phyloP scores from a whole-genome alignment of 1,140 invertebrate species.

The Neodiprion virginianus region DNA sequence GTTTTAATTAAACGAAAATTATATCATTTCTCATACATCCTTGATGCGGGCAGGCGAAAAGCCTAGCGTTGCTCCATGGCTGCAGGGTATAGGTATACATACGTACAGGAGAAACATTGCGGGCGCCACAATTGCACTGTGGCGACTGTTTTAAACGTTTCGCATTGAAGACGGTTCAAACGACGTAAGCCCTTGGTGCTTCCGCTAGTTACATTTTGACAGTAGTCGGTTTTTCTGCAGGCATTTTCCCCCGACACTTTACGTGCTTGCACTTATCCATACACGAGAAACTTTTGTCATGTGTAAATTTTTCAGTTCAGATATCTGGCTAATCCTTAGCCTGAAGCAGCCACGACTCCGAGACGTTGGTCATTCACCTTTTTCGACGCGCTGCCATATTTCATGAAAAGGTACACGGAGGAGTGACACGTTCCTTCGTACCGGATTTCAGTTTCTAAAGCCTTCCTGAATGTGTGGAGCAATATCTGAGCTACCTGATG shows the following conservation, averaged over 20 bases:
- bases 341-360: too few species aligned
- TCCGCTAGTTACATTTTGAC: too few species aligned
- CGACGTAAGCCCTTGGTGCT: too few species aligned
- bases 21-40: conserved; percentile 44
- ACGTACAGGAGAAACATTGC: background rate
- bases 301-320: too few species aligned
- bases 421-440: background rate
- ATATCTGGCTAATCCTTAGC: too few species aligned
- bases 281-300: too few species aligned
- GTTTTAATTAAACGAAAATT: conserved; percentile 52
- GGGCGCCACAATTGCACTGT: background rate
- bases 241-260: too few species aligned
- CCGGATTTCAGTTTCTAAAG: background rate
- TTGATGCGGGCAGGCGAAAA: conserved; percentile 32
- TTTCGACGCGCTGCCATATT: background rate
- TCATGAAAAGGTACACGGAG: background rate
- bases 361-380: too few species aligned
- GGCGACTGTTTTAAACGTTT: background rate
- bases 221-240: too few species aligned
- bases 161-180: too few species aligned
- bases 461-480: background rate
- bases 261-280: too few species aligned
- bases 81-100: background rate
- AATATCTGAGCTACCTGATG: background rate
- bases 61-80: background rate